Evolutionary conservation across 2,113 vertebrate species (phyloP), one percentile per base, ranked within the genome.

Genomic region (Passer domesticus): DNA sequence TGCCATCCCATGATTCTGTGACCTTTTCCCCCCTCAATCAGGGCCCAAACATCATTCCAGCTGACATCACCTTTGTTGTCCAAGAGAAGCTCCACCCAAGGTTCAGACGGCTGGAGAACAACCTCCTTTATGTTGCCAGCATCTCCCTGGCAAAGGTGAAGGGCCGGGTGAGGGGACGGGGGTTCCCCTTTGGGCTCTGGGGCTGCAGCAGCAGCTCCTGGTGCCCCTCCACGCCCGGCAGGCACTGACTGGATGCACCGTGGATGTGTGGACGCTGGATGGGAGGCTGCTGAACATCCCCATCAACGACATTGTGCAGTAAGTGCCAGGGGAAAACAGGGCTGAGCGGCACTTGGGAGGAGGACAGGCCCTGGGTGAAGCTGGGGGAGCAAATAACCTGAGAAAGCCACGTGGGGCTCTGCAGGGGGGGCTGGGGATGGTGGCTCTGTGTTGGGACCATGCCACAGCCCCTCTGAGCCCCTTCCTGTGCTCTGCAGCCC

Each of bases 301-400:
- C 39, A 95, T 99, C 96, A 99, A 99, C 6, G 98, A 99, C 87
- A 98, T 99, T 11, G 97, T 99, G 70, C 98, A 99, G 99, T 99
- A 93, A 99, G 99, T 98, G 81, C 27, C 0, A 0, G 11, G 46
- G 28, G 24, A 10, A 31, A 9, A 13, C 4, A 19, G 33, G 41
- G 75, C 3, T 3, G 21, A 33, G 27, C 0, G 0, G 64, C 0
- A 1, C 33, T 28, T 9, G 7, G 56, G 50, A 37, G 25, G 39
- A 81, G 47, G 3, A 10, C 12, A 8, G 6, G 20, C 14, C 5
- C n/a, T 2, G 10, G 6, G 4, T 39, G 58, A 20, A 76, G 53
- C 27, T 35, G 39, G 33, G 70, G 69, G n/a, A 58, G 20, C 6
- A 70, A 78, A 56, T 30, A 19, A 15, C 28, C 17, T 11, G 3